Evolutionary conservation across 2,797 vertebrate genomes (phyloP).

Genomic region (Glyptemys insculpta): DNA sequence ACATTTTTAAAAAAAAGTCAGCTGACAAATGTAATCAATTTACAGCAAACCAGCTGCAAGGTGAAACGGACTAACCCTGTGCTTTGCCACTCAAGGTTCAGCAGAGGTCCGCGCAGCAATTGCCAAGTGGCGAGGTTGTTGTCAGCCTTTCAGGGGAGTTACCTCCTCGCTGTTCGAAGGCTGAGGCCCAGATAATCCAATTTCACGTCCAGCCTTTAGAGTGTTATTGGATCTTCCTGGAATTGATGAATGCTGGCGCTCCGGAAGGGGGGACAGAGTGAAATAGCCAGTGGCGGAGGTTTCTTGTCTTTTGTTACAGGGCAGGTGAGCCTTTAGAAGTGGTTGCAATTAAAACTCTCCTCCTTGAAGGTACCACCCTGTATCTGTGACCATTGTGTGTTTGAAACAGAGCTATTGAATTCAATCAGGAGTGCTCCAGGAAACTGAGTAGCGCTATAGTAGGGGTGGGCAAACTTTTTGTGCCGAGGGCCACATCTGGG

Average conservation of each 20-base stretch:
- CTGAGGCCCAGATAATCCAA: constrained; percentile 52
- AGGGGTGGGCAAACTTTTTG: too few relatives aligned
- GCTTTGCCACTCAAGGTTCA: constrained; percentile 44
- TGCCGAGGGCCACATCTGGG: too few relatives aligned
- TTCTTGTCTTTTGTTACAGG: neutral
- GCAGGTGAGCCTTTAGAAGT: neutral
- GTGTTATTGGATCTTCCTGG: constrained; percentile 54
- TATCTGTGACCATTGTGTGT: neutral
- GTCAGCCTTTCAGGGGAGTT: constrained; percentile 38
- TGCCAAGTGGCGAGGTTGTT: constrained; percentile 34
- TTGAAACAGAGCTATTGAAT: neutral
- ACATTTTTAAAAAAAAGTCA: neutral
- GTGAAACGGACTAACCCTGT: constrained; percentile 48
- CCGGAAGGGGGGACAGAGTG: neutral
- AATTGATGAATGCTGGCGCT: constrained; percentile 28
- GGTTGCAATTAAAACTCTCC: neutral
- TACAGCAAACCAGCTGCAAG: constrained; percentile 41
- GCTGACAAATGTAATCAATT: constrained; percentile 61
- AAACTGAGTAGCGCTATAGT: neutral
- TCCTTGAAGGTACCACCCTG: neutral
- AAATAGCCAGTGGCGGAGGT: neutral
- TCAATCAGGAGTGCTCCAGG: neutral
- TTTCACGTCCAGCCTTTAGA: constrained; percentile 64
- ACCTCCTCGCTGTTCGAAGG: constrained; percentile 20
- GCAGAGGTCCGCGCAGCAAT: constrained; percentile 21